These are phyloP conservation scores for Caenorhabditis zanzibari DNA, from an alignment of 2,888 invertebrate species.

Conservation along the genomic window DNA sequence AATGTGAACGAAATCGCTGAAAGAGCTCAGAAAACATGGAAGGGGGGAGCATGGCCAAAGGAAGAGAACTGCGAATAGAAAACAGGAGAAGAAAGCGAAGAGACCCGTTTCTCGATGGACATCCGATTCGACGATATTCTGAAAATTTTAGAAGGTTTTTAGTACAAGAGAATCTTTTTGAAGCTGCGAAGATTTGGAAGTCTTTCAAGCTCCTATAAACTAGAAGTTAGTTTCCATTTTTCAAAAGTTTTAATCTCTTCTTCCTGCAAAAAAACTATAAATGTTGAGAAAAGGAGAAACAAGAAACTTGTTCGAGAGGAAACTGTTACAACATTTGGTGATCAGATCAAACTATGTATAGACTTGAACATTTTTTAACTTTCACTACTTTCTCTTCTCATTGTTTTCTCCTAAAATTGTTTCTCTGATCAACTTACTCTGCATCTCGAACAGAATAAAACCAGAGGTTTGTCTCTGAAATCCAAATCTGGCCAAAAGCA, in stretches of 20 bases:
- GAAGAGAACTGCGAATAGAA: conserved; percentile 72
- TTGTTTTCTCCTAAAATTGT: conserved; percentile 1
- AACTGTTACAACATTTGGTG: not conserved
- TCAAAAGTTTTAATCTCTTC: not conserved
- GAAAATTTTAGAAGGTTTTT: conserved; percentile 49
- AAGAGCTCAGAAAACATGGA: conserved; percentile 78
- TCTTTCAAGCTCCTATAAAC: too few species aligned
- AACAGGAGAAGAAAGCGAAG: conserved; percentile 76
- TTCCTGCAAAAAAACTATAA: not conserved
- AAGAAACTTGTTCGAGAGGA: conserved; percentile 25
- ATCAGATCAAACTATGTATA: conserved; percentile 31
- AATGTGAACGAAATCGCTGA: conserved; percentile 78
- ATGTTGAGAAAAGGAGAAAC: not conserved
- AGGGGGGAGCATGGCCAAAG: conserved; percentile 81
- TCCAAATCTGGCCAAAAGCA: conserved; percentile 74
- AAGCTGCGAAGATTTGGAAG: not conserved
- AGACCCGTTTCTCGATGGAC: conserved; percentile 76
- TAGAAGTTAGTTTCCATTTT: not conserved
- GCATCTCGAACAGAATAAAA: conserved; percentile 79
- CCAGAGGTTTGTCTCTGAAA: conserved; percentile 72
- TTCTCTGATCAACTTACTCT: conserved; percentile 68
- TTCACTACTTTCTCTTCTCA: conserved; percentile 9
- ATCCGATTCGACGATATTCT: conserved; percentile 79
- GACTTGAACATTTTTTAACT: conserved; percentile 16
- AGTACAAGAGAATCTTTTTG: not conserved